A percentile compares a stretch with the other conserved stretches of the same genome.
phyloP scores from a whole-genome alignment of 30 jellyfish, hydroid and myxozoan species.

The Cassiopea andromeda region DNA sequence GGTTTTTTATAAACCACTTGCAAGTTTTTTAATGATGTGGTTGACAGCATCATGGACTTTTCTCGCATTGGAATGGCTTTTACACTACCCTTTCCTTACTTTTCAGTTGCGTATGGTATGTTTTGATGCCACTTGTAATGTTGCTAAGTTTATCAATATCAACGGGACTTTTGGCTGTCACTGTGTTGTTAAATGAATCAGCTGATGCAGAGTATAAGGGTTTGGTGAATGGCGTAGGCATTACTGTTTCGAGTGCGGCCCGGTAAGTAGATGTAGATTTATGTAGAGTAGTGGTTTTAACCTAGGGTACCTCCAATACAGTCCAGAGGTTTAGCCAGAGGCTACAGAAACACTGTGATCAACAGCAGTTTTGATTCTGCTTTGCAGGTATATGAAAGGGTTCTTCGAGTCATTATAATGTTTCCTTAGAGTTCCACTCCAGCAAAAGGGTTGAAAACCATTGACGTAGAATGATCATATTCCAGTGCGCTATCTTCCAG shows the following conservation, averaged over 20 bases:
- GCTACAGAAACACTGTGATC: too few species aligned
- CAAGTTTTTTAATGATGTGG: not conserved
- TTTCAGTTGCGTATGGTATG: not conserved
- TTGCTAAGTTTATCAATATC: not conserved
- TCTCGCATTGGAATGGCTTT: not conserved
- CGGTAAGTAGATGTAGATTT: constrained; percentile 23
- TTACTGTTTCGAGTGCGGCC: constrained; percentile 51
- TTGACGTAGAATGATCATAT: too few species aligned
- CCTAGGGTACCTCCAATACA: too few species aligned
- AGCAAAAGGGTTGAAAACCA: too few species aligned
- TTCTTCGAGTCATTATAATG: too few species aligned
- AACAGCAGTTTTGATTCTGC: too few species aligned
- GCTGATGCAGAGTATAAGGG: constrained; percentile 60
- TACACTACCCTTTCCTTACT: not conserved
- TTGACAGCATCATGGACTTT: not conserved
- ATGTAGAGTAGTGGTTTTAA: too few species aligned
- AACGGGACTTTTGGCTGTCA: not conserved
- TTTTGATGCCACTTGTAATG: not conserved
- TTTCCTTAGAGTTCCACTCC: too few species aligned
- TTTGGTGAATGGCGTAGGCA: constrained; percentile 51
- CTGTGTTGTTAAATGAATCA: constrained; percentile 28
- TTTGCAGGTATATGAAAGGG: too few species aligned
- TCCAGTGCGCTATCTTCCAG: too few species aligned
- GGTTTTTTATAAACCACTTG: too few species aligned
- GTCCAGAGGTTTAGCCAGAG: too few species aligned